Base-by-base conservation (phyloP, 2,888 invertebrate species). In the Caenorhabditis doughertyi region DNA sequence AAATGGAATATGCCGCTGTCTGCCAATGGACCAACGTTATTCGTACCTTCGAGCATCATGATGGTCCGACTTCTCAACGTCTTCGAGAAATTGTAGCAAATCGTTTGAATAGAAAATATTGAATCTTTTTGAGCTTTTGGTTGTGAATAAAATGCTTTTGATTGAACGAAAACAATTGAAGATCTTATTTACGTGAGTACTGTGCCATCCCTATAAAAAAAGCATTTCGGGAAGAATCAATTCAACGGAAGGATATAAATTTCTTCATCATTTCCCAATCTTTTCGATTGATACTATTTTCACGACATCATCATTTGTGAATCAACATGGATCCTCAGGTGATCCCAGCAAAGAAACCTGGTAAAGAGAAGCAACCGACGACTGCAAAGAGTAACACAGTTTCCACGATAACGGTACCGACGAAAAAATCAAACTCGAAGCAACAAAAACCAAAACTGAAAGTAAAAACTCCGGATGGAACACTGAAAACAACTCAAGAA, bases 1-100 rank as follows among this genome's bases (percentile, higher is more conserved):
- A 27, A 23, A 64, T 77, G 62, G 77, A 77, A n/a, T 53, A 62
- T 44, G 55, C 60, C 25, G 62, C 77, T 16, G 62, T 77, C 29
- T 44, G 56, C 25, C 23, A 77, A 23, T 77, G 77, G 77, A 49
- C 60, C 1, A 21, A 21, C 3, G 44, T 49, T n/a, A 53, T 77
- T 13, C 51, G 47, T 7, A n/a, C 32, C 7, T 51, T 68, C n/a
- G 62, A 68, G 11, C 32, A 44, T 4, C 51, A 77, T 18, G 70
- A 77, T 32, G 32, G 44, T n/a, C 77, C 77, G 1, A 77, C 42
- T 32, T 62, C 68, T 2, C 29, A 44, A 18, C 47, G 53, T 13
- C 62, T 77, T 21, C 49, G 32, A 18, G 70, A 77, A 11, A 51
- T 77, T 18, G 44, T 77, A 1, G 16, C 53, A 32, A 39, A 35